phyloP scores from a whole-genome alignment of 2,113 vertebrate species.

The Orcinus orca region DNA sequence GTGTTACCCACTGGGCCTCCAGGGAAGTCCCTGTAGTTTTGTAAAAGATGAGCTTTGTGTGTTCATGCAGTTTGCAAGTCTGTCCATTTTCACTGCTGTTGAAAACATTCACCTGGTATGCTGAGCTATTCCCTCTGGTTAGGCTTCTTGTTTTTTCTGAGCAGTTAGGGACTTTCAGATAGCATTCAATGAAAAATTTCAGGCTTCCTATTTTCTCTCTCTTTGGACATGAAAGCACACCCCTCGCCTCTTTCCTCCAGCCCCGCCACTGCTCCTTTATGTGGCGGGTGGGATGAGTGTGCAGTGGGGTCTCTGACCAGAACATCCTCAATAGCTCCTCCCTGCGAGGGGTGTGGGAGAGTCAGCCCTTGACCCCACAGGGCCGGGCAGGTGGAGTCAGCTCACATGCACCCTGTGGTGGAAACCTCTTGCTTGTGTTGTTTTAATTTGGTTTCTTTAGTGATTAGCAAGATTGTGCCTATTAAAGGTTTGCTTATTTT shows the following conservation, averaged over 20 bases:
- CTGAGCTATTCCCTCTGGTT: neutral
- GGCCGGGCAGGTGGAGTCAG: neutral
- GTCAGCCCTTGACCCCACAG: fast-evolving
- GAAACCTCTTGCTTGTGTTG: neutral
- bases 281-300: neutral
- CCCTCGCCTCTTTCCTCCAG: neutral
- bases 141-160: neutral
- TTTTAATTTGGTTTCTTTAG: neutral
- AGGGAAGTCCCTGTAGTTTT: neutral
- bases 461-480: neutral
- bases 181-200: neutral
- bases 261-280: neutral
- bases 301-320: neutral
- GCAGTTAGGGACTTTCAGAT: neutral
- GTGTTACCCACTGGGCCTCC: no score
- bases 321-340: neutral
- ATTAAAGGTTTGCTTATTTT: neutral
- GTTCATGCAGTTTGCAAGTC: neutral
- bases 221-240: neutral
- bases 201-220: neutral
- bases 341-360: neutral
- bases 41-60: neutral
- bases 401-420: neutral
- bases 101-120: neutral
- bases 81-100: neutral